A percentile compares a stretch with the other conserved stretches of the same genome.
Conservation (phyloP, 2,888 invertebrate genomes). For the Tanypteryx hageni region DNA sequence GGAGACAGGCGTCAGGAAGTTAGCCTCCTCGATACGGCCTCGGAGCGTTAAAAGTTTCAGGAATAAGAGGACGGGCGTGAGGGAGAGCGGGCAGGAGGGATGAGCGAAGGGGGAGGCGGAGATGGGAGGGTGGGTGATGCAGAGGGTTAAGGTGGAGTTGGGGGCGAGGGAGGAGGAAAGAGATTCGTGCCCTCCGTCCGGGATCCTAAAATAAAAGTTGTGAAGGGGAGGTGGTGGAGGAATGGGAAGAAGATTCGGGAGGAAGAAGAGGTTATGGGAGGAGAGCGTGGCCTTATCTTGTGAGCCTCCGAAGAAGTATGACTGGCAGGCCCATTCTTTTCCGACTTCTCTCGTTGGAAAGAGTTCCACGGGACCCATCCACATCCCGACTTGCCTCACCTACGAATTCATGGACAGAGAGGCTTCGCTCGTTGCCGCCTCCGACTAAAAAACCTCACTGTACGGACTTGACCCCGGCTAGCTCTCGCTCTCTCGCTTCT, state of each 20-base stretch:
- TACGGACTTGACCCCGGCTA: too few species aligned
- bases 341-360: slow-evolving; percentile 31
- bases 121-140: background rate
- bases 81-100: background rate
- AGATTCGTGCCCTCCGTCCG: too few species aligned
- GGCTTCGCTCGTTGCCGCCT: background rate
- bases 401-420: slow-evolving; percentile 20
- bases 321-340: slow-evolving; percentile 42
- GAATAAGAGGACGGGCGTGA: background rate
- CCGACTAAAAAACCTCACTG: background rate
- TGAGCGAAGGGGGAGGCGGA: background rate
- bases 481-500: background rate
- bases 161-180: background rate
- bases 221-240: background rate
- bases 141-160: background rate
- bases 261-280: background rate
- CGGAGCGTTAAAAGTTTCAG: slow-evolving; percentile 33
- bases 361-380: slow-evolving; percentile 28
- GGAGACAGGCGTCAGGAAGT: slow-evolving; percentile 46
- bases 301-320: background rate
- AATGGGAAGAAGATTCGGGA: background rate
- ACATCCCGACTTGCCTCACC: slow-evolving; percentile 15
- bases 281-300: background rate
- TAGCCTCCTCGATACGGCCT: slow-evolving; percentile 39
- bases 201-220: too few species aligned